phyloP scores from a whole-genome alignment of 2,113 vertebrate genomes.

The Labrus mixtus region DNA sequence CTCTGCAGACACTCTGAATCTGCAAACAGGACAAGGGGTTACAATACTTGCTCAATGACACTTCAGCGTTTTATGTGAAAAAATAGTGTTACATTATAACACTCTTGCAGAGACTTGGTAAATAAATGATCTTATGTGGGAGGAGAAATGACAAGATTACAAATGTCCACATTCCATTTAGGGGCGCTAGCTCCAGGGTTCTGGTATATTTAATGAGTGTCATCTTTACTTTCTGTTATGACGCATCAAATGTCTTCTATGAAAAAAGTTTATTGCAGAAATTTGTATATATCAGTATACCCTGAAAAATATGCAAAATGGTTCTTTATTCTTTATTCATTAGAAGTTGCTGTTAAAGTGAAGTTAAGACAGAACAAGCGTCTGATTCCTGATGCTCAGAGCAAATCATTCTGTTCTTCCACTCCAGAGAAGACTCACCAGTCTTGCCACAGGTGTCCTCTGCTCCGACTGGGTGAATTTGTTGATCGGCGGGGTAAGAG shows the following conservation, averaged over 20 bases:
- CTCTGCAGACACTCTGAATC: slow-evolving; percentile 80
- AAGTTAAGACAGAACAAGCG: too few species aligned
- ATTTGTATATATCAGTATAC: too few species aligned
- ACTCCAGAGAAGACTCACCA: slow-evolving; percentile 51
- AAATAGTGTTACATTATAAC: too few species aligned
- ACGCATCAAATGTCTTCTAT: too few species aligned
- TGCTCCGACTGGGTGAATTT: slow-evolving; percentile 6
- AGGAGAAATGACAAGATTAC: background rate
- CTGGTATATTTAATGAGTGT: too few species aligned
- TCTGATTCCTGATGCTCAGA: background rate
- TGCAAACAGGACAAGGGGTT: slow-evolving; percentile 3
- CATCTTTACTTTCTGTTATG: too few species aligned
- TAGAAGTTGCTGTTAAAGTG: too few species aligned
- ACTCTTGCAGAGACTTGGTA: background rate
- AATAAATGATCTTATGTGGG: background rate
- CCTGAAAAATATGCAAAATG: too few species aligned
- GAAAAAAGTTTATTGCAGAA: too few species aligned
- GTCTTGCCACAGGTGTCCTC: slow-evolving; percentile 52
- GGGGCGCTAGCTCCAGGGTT: too few species aligned
- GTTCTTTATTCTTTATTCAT: too few species aligned
- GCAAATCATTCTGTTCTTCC: background rate
- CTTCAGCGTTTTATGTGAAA: too few species aligned
- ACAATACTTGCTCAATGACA: background rate
- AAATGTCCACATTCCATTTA: background rate
- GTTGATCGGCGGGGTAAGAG: slow-evolving; percentile 12